Percentiles rank a stretch among this genome's conserved stretches.
These are phyloP conservation scores for Limonius californicus DNA, from an alignment of 1,140 invertebrate genomes.

Conservation along the genomic window DNA sequence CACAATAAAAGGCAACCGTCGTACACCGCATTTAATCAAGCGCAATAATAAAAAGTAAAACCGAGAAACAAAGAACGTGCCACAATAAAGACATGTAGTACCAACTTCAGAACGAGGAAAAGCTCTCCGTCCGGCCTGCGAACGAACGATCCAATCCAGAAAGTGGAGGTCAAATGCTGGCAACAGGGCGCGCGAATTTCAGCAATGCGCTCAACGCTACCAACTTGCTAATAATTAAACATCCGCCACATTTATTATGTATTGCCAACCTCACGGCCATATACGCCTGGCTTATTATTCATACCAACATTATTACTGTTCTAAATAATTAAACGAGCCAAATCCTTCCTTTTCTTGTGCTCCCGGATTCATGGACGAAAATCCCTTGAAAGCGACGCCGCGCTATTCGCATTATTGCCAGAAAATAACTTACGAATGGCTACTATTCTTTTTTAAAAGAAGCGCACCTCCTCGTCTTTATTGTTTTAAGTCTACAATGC, in stretches of 20 bases:
- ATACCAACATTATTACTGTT: slow-evolving; percentile 39
- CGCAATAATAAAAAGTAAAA: slow-evolving; percentile 6
- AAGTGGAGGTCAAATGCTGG: slow-evolving; percentile 13
- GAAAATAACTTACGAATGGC: slow-evolving; percentile 4
- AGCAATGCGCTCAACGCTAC: slow-evolving; percentile 15
- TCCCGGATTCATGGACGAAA: background rate
- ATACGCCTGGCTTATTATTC: slow-evolving; percentile 39
- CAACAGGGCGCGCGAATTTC: slow-evolving; percentile 18
- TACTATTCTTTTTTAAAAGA: background rate
- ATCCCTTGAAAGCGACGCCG: background rate
- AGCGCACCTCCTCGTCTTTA: too few relatives aligned
- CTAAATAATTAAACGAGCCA: slow-evolving; percentile 34
- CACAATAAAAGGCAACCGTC: slow-evolving; percentile 7
- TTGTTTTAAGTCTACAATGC: too few relatives aligned
- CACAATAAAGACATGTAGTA: slow-evolving; percentile 2
- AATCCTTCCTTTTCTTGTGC: slow-evolving; percentile 24
- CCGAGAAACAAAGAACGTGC: slow-evolving; percentile 10
- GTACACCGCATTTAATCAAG: slow-evolving; percentile 16
- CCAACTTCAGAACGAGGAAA: slow-evolving; percentile 12
- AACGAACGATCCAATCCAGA: slow-evolving; percentile 5
- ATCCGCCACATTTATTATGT: slow-evolving; percentile 34
- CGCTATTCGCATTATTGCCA: background rate
- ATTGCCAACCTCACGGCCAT: slow-evolving; percentile 34
- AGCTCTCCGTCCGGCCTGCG: background rate
- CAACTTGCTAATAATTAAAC: slow-evolving; percentile 35